Evolutionary conservation across 2,113 vertebrate genomes (phyloP).

Genomic region (Phylloscopus trochilus): DNA sequence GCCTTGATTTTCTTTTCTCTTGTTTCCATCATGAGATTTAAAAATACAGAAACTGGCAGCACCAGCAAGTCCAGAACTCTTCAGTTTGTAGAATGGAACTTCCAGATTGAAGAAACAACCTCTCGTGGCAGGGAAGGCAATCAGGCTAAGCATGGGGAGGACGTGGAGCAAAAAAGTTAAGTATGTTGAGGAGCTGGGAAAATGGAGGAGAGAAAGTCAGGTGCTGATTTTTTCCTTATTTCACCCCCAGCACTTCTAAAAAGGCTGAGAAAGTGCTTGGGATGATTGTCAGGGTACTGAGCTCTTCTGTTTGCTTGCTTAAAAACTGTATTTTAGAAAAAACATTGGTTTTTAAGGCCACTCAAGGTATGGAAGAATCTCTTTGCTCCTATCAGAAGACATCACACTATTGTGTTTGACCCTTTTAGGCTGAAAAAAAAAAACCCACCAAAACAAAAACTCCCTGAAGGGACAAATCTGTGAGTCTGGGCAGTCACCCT

Average conservation of each 20-base stretch:
- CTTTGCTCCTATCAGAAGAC: not conserved
- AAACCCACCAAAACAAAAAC: not conserved
- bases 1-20: slow-evolving; percentile 22
- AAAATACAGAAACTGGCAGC: not conserved
- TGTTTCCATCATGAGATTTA: not conserved
- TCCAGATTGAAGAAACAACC: not conserved
- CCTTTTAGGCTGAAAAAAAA: not conserved
- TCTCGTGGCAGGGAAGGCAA: not conserved
- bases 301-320: not conserved
- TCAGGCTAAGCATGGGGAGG: not conserved
- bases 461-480: not conserved
- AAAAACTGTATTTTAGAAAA: not conserved
- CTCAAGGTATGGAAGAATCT: not conserved
- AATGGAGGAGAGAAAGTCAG: not conserved
- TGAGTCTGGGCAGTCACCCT: not conserved
- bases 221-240: not conserved
- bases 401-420: not conserved
- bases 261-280: not conserved
- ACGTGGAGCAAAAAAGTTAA: not conserved
- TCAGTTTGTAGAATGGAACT: not conserved
- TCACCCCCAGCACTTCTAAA: not conserved
- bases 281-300: not conserved
- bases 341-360: not conserved
- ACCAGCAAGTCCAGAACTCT: not conserved
- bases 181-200: not conserved